These are phyloP conservation scores for Alloplasta piceator DNA, from an alignment of 2,888 invertebrate species.

Conservation along the genomic window DNA sequence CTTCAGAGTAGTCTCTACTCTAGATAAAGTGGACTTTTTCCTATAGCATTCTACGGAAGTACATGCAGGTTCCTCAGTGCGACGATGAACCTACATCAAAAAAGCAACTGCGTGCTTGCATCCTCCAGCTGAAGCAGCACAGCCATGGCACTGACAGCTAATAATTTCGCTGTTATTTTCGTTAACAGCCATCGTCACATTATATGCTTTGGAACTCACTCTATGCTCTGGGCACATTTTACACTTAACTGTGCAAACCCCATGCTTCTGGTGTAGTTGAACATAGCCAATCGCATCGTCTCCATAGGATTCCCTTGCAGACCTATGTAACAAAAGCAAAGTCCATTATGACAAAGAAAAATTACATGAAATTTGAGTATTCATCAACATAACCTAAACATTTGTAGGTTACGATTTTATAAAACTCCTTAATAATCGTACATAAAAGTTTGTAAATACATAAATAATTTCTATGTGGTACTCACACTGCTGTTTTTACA, in stretches of 20 bases:
- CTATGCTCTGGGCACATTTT: background rate
- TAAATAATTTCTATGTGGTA: background rate
- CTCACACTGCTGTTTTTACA: background rate
- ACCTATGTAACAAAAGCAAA: no score
- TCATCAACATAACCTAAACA: background rate
- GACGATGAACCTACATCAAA: conserved; percentile 65
- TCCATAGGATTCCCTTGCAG: background rate
- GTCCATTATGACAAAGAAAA: background rate
- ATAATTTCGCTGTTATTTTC: background rate
- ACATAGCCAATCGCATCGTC: background rate
- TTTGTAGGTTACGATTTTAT: background rate
- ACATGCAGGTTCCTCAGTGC: no score
- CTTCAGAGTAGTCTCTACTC: background rate
- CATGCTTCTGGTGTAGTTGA: no score
- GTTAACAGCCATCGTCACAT: background rate
- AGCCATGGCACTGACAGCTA: background rate
- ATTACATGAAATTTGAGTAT: background rate
- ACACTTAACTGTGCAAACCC: background rate
- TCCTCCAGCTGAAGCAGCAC: conserved; percentile 28
- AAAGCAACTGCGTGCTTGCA: conserved; percentile 65
- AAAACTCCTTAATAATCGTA: background rate
- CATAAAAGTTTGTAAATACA: background rate
- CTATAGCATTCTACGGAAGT: no score
- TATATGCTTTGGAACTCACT: background rate
- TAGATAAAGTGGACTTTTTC: conserved; percentile 13